These are phyloP conservation scores for Saturnia japonica DNA, from an alignment of 2,888 invertebrate genomes.

Conservation along the genomic window DNA sequence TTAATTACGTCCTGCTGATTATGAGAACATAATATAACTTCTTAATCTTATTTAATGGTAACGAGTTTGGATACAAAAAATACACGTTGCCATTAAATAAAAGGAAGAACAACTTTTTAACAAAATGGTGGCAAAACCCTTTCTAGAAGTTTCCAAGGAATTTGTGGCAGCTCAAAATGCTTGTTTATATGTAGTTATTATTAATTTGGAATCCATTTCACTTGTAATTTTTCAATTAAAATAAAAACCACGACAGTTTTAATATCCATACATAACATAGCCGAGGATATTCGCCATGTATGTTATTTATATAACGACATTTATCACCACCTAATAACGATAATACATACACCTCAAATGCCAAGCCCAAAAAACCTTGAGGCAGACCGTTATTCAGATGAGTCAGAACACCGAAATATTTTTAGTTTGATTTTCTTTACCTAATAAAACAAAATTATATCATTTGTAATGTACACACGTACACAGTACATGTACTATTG, in stretches of 20 bases:
- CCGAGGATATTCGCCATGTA: not conserved
- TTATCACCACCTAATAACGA: not conserved
- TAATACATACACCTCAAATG: conserved; percentile 7
- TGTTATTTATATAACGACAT: not conserved
- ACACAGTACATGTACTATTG: not conserved
- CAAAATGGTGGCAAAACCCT: no score
- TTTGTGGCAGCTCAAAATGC: no score
- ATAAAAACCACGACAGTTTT: not conserved
- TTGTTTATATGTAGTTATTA: no score
- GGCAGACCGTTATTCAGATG: not conserved
- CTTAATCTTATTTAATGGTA: no score
- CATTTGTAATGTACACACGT: no score
- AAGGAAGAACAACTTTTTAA: no score
- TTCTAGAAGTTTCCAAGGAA: no score
- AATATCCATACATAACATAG: not conserved
- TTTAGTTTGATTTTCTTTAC: not conserved
- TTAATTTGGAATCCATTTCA: no score
- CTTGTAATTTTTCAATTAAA: no score
- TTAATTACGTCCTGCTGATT: not conserved
- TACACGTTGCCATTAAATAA: no score
- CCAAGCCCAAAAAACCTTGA: conserved; percentile 13
- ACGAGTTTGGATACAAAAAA: no score
- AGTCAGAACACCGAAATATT: conserved; percentile 1
- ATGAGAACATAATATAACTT: not conserved
- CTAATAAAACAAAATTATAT: not conserved